Conservation (phyloP, 2,113 vertebrate genomes). For the Platysteira castanea region DNA sequence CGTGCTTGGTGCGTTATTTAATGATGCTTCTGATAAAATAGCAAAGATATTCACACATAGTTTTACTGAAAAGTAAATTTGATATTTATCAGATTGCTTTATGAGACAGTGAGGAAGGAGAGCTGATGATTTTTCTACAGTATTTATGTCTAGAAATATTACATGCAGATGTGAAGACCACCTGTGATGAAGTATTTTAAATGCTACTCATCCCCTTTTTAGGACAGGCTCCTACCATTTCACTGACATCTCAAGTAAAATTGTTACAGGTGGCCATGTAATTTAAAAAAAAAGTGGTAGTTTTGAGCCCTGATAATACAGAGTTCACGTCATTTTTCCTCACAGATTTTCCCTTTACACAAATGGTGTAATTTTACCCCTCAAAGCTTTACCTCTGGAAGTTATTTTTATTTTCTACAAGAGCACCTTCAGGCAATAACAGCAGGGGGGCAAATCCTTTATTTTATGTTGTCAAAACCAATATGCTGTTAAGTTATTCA, state of each 20-base stretch:
- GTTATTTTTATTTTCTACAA: constrained; percentile 57
- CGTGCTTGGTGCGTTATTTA: background rate
- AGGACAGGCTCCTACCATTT: constrained; percentile 45
- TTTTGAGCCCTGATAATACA: constrained; percentile 26
- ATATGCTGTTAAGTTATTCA: constrained; percentile 20
- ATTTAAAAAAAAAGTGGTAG: background rate
- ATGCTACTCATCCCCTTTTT: constrained; percentile 20
- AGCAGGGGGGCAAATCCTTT: constrained; percentile 40
- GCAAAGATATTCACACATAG: background rate
- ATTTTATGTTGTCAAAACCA: constrained; percentile 52
- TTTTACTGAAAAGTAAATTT: background rate
- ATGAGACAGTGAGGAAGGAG: background rate
- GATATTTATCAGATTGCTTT: background rate
- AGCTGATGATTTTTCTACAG: background rate
- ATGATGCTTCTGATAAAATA: background rate
- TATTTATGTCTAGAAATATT: background rate
- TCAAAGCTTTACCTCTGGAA: constrained; percentile 45
- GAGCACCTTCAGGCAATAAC: constrained; percentile 31
- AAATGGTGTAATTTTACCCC: constrained; percentile 52
- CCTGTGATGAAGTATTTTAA: constrained; percentile 34
- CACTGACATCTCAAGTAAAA: constrained; percentile 16
- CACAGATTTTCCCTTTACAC: constrained; percentile 15
- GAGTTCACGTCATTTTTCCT: constrained; percentile 25
- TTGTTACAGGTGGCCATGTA: constrained; percentile 46
- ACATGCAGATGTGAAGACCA: background rate